Percentiles rank a stretch among this genome's conserved stretches.
Conservation (phyloP, 2,113 vertebrate genomes). For the Chunga burmeisteri region DNA sequence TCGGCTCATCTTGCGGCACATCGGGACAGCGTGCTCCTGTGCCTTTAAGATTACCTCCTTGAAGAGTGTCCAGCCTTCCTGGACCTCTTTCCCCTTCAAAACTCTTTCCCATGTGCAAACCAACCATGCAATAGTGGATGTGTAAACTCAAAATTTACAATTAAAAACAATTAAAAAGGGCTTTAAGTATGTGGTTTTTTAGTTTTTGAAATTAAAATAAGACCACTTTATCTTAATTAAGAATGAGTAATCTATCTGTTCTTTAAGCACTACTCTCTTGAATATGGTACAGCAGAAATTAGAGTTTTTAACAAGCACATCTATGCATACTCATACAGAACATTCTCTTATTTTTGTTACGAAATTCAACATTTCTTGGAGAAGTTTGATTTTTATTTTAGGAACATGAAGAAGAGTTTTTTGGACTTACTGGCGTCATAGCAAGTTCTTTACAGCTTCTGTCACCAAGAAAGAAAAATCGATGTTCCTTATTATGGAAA, state of each 20-base stretch:
- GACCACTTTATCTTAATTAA: background rate
- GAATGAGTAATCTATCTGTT: background rate
- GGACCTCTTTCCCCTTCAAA: no score
- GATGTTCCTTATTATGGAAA: background rate
- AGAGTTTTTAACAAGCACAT: background rate
- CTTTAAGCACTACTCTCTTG: background rate
- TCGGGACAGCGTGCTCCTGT: no score
- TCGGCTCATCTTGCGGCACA: no score
- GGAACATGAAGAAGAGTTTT: background rate
- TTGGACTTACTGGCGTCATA: background rate
- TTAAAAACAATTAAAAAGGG: background rate
- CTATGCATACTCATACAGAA: background rate
- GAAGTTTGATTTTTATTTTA: background rate
- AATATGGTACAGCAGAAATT: background rate
- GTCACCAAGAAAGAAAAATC: background rate
- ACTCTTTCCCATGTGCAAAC: background rate
- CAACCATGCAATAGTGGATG: background rate
- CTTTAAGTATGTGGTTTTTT: background rate
- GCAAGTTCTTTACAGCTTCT: conserved; percentile 4
- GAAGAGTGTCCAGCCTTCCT: no score
- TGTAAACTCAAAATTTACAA: background rate
- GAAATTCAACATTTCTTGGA: background rate
- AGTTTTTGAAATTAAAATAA: background rate
- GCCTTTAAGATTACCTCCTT: no score
- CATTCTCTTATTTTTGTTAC: background rate